Conservation (phyloP, 2,113 vertebrate genomes). For the Alectura lathami region DNA sequence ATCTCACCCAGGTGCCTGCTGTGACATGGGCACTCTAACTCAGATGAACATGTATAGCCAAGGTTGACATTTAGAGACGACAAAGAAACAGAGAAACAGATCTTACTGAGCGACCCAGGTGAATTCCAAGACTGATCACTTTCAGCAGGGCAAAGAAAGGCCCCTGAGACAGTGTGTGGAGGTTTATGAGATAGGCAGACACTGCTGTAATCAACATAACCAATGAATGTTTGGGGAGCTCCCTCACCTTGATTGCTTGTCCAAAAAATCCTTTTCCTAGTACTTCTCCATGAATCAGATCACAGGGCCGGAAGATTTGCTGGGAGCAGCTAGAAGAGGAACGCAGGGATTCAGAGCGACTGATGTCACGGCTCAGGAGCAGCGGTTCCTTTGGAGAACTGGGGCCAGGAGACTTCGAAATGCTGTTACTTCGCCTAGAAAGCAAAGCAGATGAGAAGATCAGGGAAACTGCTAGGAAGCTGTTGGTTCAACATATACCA, state of each 20-base stretch:
- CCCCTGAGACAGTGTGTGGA: not conserved
- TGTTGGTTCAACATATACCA: not conserved
- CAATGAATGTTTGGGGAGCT: not conserved
- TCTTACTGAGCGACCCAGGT: not conserved
- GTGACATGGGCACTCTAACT: not conserved
- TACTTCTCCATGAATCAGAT: slow-evolving; percentile 93
- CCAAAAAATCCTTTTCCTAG: slow-evolving; percentile 97
- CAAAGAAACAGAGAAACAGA: not conserved
- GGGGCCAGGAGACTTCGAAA: slow-evolving; percentile 90
- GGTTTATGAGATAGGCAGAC: not conserved
- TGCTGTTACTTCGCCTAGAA: slow-evolving; percentile 92
- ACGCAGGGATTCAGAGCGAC: slow-evolving; percentile 92
- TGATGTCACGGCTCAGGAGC: slow-evolving; percentile 85
- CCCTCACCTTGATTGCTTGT: slow-evolving; percentile 92
- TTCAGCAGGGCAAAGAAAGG: not conserved
- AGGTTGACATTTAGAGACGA: not conserved
- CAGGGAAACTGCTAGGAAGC: not conserved
- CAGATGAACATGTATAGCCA: not conserved
- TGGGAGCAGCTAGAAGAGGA: slow-evolving; percentile 90
- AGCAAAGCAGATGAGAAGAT: not conserved
- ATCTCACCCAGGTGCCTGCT: not conserved
- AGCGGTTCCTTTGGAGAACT: slow-evolving; percentile 86
- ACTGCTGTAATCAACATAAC: not conserved
- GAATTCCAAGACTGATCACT: not conserved
- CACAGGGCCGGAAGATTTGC: slow-evolving; percentile 95